Conservation (phyloP, 2,113 vertebrate genomes). For the Hippopotamus amphibius region DNA sequence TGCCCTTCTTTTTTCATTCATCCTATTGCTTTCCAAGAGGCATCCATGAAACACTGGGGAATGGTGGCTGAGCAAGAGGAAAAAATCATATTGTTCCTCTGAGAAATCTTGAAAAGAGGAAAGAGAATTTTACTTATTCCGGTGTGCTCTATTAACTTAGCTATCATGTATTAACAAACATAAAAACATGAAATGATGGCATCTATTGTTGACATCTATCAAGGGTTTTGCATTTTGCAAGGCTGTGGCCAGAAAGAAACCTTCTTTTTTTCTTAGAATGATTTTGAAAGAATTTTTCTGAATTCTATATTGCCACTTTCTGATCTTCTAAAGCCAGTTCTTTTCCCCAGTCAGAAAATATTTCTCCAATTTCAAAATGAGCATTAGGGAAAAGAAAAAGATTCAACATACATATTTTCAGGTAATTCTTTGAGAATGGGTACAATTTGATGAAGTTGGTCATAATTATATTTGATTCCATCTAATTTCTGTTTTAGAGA, state of each 20-base stretch:
- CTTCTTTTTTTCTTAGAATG: background rate
- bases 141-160: background rate
- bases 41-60: background rate
- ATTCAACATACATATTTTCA: background rate
- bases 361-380: slow-evolving; percentile 16
- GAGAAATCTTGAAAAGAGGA: slow-evolving; percentile 33
- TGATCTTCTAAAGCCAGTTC: background rate
- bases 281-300: background rate
- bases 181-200: background rate
- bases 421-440: background rate
- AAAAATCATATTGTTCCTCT: background rate
- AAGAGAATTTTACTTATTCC: background rate
- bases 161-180: background rate
- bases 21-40: background rate
- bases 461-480: background rate
- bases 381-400: background rate
- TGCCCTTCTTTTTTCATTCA: background rate
- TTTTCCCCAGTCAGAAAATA: slow-evolving; percentile 9
- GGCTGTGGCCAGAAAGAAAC: background rate
- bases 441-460: background rate
- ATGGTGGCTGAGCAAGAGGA: background rate
- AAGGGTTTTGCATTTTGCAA: background rate
- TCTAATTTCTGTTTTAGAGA: background rate
- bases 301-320: slow-evolving; percentile 32
- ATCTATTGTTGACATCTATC: background rate